Conservation (phyloP, 2,113 vertebrate genomes). For the Phainopepla nitens region DNA sequence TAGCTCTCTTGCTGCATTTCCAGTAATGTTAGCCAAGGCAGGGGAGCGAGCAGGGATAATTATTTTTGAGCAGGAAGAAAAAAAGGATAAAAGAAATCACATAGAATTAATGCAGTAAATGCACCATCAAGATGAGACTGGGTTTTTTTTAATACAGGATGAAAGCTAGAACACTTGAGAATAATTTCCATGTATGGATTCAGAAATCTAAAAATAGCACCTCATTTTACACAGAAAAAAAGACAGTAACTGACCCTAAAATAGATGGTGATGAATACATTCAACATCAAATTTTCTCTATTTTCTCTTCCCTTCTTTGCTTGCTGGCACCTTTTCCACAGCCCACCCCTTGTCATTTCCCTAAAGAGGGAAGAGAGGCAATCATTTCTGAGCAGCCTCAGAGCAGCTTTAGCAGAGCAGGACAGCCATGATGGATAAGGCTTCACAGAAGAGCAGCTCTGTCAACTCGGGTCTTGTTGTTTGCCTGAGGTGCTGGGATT, state of each 20-base stretch:
- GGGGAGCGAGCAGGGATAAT: not conserved
- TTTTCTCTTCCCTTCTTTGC: not conserved
- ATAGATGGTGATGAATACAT: slow-evolving; percentile 11
- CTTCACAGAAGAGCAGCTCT: not conserved
- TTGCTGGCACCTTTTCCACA: not conserved
- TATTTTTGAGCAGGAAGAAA: not conserved
- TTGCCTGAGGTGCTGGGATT: not conserved
- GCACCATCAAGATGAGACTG: not conserved
- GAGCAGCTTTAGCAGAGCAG: not conserved
- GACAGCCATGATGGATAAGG: not conserved
- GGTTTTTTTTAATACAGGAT: not conserved
- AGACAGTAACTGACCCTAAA: not conserved
- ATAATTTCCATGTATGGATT: slow-evolving; percentile 31
- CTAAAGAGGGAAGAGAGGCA: not conserved
- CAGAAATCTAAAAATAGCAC: slow-evolving; percentile 46
- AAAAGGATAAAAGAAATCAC: not conserved
- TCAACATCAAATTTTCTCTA: slow-evolving; percentile 1
- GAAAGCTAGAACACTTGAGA: slow-evolving; percentile 22
- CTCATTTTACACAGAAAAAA: not conserved
- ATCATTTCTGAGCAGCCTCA: not conserved
- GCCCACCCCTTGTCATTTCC: not conserved
- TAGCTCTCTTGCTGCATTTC: not conserved
- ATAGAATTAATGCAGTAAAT: not conserved
- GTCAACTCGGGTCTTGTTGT: not conserved
- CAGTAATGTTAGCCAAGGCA: not conserved